Percentiles rank a stretch among this genome's conserved stretches.
Conservation (phyloP, 1,140 invertebrate species). For the Drosophila orosa region DNA sequence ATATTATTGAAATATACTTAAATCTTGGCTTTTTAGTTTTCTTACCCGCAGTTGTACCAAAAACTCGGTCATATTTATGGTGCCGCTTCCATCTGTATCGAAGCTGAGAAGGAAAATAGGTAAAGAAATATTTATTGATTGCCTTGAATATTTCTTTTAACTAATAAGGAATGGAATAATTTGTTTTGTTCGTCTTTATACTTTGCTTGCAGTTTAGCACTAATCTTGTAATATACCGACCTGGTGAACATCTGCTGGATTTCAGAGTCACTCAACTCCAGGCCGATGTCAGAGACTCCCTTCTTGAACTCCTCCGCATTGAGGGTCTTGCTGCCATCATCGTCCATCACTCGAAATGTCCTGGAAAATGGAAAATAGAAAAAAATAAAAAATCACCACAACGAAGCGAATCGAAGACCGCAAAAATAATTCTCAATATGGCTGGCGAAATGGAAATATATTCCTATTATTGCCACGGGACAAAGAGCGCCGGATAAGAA, state of each 20-base stretch:
- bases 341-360: constrained; percentile 95
- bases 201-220: neutral
- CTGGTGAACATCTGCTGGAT: constrained; percentile 86
- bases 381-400: neutral
- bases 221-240: constrained; percentile 30
- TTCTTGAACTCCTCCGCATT: constrained; percentile 92
- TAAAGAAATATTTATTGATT: neutral
- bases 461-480: constrained; percentile 57
- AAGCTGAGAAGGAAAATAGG: constrained; percentile 85
- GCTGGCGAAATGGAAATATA: constrained; percentile 48
- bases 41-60: constrained; percentile 92
- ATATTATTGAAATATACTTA: neutral
- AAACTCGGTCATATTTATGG: constrained; percentile 95
- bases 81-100: constrained; percentile 92
- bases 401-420: constrained; percentile 4
- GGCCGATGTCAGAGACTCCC: constrained; percentile 91
- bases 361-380: constrained; percentile 85
- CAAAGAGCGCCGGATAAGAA: constrained; percentile 57
- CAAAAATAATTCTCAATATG: constrained; percentile 39
- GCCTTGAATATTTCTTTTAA: no score
- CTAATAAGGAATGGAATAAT: no score
- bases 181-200: neutral
- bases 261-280: constrained; percentile 89
- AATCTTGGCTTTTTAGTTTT: constrained; percentile 3
- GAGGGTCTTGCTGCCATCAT: constrained; percentile 93